A percentile compares a stretch with the other conserved stretches of the same genome.
Conservation (phyloP, 2,797 vertebrate genomes). For the Bradypodion ventrale region DNA sequence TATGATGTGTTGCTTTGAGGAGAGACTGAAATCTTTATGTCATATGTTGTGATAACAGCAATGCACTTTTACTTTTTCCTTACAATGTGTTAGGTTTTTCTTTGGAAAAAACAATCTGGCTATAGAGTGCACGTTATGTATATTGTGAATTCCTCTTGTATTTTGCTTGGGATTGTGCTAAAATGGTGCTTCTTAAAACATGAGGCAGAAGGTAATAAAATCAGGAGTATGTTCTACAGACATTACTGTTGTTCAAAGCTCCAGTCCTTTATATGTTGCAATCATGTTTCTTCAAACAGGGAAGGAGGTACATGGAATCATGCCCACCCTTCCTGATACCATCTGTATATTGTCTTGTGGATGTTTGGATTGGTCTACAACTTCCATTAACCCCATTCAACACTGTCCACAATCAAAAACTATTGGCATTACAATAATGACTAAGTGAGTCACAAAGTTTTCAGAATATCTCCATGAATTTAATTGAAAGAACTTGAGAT, state of each 20-base stretch:
- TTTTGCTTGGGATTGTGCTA: neutral
- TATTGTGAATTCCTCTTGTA: neutral
- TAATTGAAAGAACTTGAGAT: neutral
- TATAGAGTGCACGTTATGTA: neutral
- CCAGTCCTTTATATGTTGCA: neutral
- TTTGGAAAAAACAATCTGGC: neutral
- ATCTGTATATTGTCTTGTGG: neutral
- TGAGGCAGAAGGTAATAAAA: neutral
- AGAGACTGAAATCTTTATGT: slow-evolving; percentile 42
- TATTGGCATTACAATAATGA: neutral
- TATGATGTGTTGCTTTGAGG: slow-evolving; percentile 34
- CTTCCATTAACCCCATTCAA: neutral
- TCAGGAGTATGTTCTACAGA: neutral
- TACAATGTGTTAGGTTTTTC: neutral
- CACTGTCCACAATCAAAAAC: neutral
- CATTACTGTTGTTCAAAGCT: neutral
- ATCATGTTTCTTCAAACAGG: neutral
- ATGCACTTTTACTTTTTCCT: neutral
- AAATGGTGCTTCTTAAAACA: neutral
- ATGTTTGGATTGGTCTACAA: neutral
- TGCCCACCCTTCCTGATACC: neutral
- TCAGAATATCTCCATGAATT: neutral
- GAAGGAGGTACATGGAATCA: neutral
- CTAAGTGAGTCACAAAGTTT: neutral
- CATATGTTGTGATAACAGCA: slow-evolving; percentile 34